Evolutionary conservation across 2,888 invertebrate species (phyloP).

Genomic region (Scelioninae gen. 2): DNA sequence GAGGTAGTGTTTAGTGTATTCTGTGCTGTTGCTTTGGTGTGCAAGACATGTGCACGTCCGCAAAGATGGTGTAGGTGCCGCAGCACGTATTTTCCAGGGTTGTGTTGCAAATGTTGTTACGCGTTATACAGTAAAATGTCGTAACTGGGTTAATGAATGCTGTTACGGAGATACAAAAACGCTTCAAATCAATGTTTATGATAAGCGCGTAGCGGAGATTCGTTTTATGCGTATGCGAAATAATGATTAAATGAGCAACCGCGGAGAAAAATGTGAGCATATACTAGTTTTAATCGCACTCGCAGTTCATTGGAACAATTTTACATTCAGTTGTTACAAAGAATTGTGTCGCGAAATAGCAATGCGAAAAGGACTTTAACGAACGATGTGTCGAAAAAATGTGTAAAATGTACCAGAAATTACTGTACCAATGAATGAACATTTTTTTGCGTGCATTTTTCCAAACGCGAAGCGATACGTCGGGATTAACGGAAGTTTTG

Average conservation of each 20-base stretch:
- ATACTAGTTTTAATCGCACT: too few species aligned
- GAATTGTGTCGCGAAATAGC: too few species aligned
- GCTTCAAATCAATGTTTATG: slow-evolving; percentile 60
- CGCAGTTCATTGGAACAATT: too few species aligned
- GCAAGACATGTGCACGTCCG: slow-evolving; percentile 33
- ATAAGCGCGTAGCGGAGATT: slow-evolving; percentile 43
- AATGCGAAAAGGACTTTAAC: too few species aligned
- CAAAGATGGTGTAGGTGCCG: slow-evolving; percentile 41
- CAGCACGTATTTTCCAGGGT: slow-evolving; percentile 26
- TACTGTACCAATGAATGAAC: too few species aligned
- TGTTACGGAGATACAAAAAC: slow-evolving; percentile 59
- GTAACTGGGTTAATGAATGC: slow-evolving; percentile 69
- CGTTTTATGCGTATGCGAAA: slow-evolving; percentile 37
- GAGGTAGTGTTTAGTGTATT: slow-evolving; percentile 51
- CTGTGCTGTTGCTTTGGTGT: slow-evolving; percentile 38
- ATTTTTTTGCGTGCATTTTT: too few species aligned
- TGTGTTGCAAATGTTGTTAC: slow-evolving; percentile 62
- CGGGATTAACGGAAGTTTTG: too few species aligned
- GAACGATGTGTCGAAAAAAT: too few species aligned
- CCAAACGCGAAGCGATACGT: too few species aligned
- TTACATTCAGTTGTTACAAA: too few species aligned
- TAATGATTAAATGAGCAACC: slow-evolving; percentile 38
- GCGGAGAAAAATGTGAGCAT: too few species aligned
- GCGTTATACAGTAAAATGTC: slow-evolving; percentile 63
- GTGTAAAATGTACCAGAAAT: too few species aligned